Percentiles rank a stretch among this genome's conserved stretches.
Conservation (phyloP, 23 tunicate species). For the Halocynthia aurantium region DNA sequence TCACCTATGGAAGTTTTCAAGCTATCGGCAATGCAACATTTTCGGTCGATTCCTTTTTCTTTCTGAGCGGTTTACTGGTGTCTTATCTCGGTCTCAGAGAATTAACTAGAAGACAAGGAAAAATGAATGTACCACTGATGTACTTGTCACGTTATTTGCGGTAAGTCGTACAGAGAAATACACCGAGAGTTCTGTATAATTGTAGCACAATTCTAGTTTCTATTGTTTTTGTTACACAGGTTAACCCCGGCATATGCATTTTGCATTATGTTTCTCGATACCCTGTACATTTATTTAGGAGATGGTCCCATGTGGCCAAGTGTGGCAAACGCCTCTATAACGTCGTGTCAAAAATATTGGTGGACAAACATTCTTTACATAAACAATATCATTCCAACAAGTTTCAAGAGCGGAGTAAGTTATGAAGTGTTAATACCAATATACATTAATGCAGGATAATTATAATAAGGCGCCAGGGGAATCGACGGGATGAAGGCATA, state of each 20-base stretch:
- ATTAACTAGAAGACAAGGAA: slow-evolving; percentile 25
- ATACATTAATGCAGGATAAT: not conserved
- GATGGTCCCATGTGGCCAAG: slow-evolving; percentile 48
- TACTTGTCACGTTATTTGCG: slow-evolving; percentile 72
- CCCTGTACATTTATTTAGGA: slow-evolving; percentile 50
- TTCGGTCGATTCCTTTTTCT: slow-evolving; percentile 74
- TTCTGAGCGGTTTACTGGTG: slow-evolving; percentile 74
- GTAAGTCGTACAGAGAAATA: slow-evolving; percentile 15
- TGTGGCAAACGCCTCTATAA: slow-evolving; percentile 1
- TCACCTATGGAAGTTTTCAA: not conserved
- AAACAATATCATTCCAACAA: slow-evolving; percentile 66
- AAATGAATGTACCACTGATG: slow-evolving; percentile 55
- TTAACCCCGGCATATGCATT: slow-evolving; percentile 72
- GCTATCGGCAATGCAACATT: slow-evolving; percentile 50
- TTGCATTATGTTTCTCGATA: slow-evolving; percentile 37
- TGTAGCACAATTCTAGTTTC: not conserved
- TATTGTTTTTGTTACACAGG: slow-evolving; percentile 21
- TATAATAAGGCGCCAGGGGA: not conserved
- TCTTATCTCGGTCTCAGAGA: slow-evolving; percentile 57
- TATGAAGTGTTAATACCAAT: not conserved
- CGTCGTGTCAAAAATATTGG: slow-evolving; percentile 61
- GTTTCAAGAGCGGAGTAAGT: not conserved
- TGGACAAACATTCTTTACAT: slow-evolving; percentile 77
- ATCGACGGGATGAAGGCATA: not conserved
- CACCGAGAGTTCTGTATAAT: not conserved